Conservation (phyloP, 2,888 invertebrate genomes). For the Troides aeacus region DNA sequence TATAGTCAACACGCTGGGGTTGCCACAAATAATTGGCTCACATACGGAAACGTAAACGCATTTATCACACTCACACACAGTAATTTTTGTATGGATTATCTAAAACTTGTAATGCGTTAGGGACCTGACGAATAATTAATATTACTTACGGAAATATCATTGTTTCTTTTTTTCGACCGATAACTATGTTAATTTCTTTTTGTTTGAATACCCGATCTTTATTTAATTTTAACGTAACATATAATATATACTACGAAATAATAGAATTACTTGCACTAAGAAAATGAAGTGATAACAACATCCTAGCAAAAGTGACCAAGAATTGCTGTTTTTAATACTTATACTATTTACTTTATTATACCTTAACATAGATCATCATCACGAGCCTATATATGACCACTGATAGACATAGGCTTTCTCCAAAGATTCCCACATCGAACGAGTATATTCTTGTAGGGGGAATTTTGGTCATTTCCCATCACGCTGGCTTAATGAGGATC, state of each 20-base stretch:
- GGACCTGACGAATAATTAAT: neutral
- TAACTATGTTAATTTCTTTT: neutral
- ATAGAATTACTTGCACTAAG: neutral
- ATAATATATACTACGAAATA: neutral
- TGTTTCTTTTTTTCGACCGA: neutral
- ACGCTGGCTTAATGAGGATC: too few species aligned
- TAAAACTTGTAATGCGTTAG: constrained; percentile 2
- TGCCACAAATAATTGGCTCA: constrained; percentile 13
- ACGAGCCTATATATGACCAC: too few species aligned
- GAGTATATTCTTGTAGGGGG: too few species aligned
- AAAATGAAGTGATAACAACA: neutral
- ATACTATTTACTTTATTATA: too few species aligned
- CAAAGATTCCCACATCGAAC: too few species aligned
- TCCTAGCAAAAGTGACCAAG: neutral
- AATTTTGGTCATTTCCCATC: too few species aligned
- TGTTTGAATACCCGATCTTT: neutral
- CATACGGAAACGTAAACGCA: constrained; percentile 23
- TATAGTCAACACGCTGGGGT: constrained; percentile 34
- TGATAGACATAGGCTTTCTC: too few species aligned
- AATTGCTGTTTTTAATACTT: too few species aligned
- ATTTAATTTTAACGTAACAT: neutral
- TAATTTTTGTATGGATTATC: neutral
- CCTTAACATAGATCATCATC: too few species aligned
- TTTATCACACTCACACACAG: neutral
- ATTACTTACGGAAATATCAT: constrained; percentile 1